Conservation (phyloP, 92 coral and sea anemone genomes). For the Muricea muricata region DNA sequence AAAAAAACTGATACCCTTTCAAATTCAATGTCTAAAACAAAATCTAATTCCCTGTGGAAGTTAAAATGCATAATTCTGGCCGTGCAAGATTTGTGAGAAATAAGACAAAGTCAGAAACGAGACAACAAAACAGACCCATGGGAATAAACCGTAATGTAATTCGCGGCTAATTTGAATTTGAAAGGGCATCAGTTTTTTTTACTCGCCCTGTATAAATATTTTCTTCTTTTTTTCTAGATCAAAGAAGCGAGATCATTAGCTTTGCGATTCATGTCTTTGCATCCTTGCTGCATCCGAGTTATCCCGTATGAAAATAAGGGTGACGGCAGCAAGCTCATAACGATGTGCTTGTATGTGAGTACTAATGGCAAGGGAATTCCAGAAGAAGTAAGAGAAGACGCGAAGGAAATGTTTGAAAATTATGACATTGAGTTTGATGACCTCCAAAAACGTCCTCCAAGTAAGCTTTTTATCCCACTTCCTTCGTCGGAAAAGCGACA, state of each 20-base stretch:
- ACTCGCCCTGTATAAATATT: too few relatives aligned
- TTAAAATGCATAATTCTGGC: too few relatives aligned
- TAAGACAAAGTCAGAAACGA: too few relatives aligned
- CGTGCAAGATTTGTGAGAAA: too few relatives aligned
- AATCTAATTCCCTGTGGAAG: too few relatives aligned
- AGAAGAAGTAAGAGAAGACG: neutral
- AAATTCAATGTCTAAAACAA: too few relatives aligned
- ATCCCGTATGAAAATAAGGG: constrained; percentile 22
- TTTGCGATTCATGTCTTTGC: constrained; percentile 19
- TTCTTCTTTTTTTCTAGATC: neutral
- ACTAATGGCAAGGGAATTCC: constrained; percentile 26
- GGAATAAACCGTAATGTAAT: too few relatives aligned
- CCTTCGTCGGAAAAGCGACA: neutral
- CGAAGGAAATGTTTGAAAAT: constrained; percentile 10
- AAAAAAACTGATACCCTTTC: too few relatives aligned
- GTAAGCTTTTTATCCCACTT: neutral
- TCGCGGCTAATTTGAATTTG: too few relatives aligned
- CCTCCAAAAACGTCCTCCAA: neutral
- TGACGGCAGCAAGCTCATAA: neutral
- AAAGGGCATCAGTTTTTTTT: too few relatives aligned
- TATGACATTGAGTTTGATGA: neutral
- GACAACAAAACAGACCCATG: too few relatives aligned
- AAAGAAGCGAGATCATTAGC: constrained; percentile 12
- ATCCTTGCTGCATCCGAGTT: constrained; percentile 33
- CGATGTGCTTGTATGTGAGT: constrained; percentile 27